These are phyloP conservation scores for Adineta ricciae DNA, from an alignment of 2,888 invertebrate species.

Conservation along the genomic window DNA sequence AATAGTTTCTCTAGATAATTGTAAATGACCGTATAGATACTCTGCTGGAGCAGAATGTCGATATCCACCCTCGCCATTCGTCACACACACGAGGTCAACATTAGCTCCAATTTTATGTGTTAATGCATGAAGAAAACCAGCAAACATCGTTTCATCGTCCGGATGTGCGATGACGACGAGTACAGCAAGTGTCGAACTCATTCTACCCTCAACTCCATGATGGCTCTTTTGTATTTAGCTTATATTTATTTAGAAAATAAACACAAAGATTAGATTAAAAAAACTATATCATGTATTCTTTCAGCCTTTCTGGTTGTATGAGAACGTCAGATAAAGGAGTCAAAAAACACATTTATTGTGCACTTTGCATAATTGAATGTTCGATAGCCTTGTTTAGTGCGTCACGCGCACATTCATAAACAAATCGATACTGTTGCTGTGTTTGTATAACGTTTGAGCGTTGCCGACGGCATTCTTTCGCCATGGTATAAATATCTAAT, in stretches of 20 bases:
- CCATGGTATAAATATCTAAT: slow-evolving; percentile 91
- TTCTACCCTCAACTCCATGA: too few relatives aligned
- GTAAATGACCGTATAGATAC: background rate
- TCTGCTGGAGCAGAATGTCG: background rate
- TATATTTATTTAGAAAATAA: background rate
- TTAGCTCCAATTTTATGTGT: background rate
- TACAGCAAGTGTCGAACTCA: background rate
- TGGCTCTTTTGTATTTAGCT: too few relatives aligned
- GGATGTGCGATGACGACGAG: background rate
- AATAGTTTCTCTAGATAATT: background rate
- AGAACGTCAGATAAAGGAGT: background rate
- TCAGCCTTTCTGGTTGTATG: background rate
- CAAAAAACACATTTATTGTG: background rate
- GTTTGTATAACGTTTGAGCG: slow-evolving; percentile 98
- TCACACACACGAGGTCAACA: background rate
- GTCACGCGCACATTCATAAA: slow-evolving; percentile 58
- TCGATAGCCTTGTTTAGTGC: background rate
- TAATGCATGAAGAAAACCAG: background rate
- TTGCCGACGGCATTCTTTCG: slow-evolving; percentile 89
- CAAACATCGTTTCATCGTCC: background rate
- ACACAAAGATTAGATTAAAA: background rate
- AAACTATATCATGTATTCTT: background rate
- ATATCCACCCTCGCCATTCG: slow-evolving; percentile 12
- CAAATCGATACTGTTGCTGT: slow-evolving; percentile 97
- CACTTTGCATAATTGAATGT: background rate